Base-by-base conservation (phyloP, 2,888 invertebrate species). In the Griposia aprilina region DNA sequence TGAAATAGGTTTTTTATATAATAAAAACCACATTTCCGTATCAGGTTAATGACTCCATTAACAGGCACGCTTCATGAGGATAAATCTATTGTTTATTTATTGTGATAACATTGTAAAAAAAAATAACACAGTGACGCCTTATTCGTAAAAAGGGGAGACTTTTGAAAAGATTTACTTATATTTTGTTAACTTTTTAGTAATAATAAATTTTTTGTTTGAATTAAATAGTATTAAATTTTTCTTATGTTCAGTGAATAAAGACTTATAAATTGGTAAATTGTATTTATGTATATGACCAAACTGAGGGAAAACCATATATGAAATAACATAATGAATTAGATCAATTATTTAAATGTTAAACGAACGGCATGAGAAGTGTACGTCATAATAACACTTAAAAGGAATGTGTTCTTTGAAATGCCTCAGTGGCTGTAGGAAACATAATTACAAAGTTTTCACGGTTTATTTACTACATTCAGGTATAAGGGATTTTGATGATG, bases 401-500 rank as follows among this genome's bases (percentile, higher is more conserved):
- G 65, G 55, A 41, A 50, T 55, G 41, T 11, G 8, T 84, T 82
- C 73, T 55, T 23, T 73, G 75, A 76, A 84, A 57, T 55, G 17
- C 23, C 41, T 74, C 67, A 60, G 30, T 76, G 17, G 15, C 15
- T 59, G 20, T 41, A 76, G 84, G 87, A 73, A 80, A 76, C 7
- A 59, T 50, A 15, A 52, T 50, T 36, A 59, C 26, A 36, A 41
- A 41, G 55, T n/a, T 72, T 62, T 48, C 23, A 55, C 13, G 11
- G 41, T 68, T 62, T 36, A 55, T 26, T 23, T 48, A 69, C 30
- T 23, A 6, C 50, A 59, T 17, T 5, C 17, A 63, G 84, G 84
- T 59, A n/a, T 50, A 65, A 78, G 74, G 85, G 81, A 79, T 59
- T 79, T 83, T 81, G 45, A 10, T 71, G 57, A 76, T 41, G 52